Evolutionary conservation across 2,888 invertebrate genomes (phyloP).

Genomic region (Hirtodrosophila cameraria): DNA sequence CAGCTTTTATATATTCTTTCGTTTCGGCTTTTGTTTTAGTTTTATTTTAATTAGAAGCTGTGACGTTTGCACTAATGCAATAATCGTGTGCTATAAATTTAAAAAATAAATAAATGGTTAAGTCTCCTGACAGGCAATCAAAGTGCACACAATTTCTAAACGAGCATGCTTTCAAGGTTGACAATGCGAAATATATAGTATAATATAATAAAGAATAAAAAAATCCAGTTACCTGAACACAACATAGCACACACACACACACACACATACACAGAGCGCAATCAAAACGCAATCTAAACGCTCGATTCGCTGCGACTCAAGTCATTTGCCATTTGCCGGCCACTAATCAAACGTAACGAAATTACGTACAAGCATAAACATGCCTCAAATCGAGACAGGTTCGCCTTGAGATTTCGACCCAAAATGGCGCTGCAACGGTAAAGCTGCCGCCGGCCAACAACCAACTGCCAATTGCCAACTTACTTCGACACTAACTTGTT

Average conservation of each 20-base stretch:
- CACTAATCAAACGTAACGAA: slow-evolving; percentile 77
- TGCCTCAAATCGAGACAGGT: slow-evolving; percentile 78
- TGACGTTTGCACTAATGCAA: slow-evolving; percentile 57
- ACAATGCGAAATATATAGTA: slow-evolving; percentile 38
- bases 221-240: slow-evolving; percentile 70
- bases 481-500: slow-evolving; percentile 74
- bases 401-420: slow-evolving; percentile 81
- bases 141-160: slow-evolving; percentile 72
- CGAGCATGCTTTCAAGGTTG: slow-evolving; percentile 62
- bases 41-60: slow-evolving; percentile 56
- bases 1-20: slow-evolving; percentile 26
- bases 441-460: slow-evolving; percentile 53
- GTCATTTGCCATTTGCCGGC: slow-evolving; percentile 78
- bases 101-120: slow-evolving; percentile 47
- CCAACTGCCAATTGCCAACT: slow-evolving; percentile 48
- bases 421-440: slow-evolving; percentile 77
- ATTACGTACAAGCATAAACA: slow-evolving; percentile 70
- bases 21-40: slow-evolving; percentile 31
- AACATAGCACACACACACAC: no score
- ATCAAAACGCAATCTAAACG: slow-evolving; percentile 35
- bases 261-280: slow-evolving; percentile 39
- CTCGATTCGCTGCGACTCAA: slow-evolving; percentile 31
- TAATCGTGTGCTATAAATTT: slow-evolving; percentile 80
- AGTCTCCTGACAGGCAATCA: slow-evolving; percentile 62
- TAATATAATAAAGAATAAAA: slow-evolving; percentile 49